Percentiles rank a stretch among this genome's conserved stretches.
phyloP scores from a whole-genome alignment of 1,140 invertebrate genomes.

The Drosophila ficusphila region DNA sequence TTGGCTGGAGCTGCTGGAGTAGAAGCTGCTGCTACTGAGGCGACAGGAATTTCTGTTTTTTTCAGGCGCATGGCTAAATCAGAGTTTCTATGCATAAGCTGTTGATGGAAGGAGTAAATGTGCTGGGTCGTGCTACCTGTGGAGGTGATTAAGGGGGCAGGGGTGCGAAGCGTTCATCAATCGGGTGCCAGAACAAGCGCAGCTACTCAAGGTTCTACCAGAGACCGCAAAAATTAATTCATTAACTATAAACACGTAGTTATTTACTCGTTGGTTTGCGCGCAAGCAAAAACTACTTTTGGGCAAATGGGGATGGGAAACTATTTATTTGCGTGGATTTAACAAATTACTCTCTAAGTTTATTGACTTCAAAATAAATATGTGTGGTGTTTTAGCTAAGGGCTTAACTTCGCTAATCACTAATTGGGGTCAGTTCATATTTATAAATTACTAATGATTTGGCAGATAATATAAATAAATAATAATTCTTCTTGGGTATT shows the following conservation, averaged over 20 bases:
- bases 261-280: not conserved
- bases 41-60: conserved; percentile 77
- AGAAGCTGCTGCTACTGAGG: conserved; percentile 48
- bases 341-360: too few relatives aligned
- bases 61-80: conserved; percentile 78
- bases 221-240: conserved; percentile 47
- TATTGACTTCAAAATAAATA: too few relatives aligned
- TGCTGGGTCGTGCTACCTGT: conserved; percentile 76
- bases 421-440: too few relatives aligned
- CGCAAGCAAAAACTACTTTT: conserved; percentile 11
- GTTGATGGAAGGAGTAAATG: conserved; percentile 80
- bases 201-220: conserved; percentile 55
- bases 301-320: not conserved
- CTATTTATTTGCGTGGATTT: not conserved
- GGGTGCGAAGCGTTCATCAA: conserved; percentile 68
- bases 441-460: too few relatives aligned
- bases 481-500: too few relatives aligned
- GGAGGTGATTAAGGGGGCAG: conserved; percentile 30
- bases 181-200: conserved; percentile 64
- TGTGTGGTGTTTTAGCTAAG: too few relatives aligned
- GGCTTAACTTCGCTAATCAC: too few relatives aligned
- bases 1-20: too few relatives aligned
- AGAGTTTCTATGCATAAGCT: conserved; percentile 83
- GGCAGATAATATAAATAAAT: too few relatives aligned
- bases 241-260: conserved; percentile 10